Conservation (phyloP, 2,888 invertebrate species). For the Eristalis arbustorum region DNA sequence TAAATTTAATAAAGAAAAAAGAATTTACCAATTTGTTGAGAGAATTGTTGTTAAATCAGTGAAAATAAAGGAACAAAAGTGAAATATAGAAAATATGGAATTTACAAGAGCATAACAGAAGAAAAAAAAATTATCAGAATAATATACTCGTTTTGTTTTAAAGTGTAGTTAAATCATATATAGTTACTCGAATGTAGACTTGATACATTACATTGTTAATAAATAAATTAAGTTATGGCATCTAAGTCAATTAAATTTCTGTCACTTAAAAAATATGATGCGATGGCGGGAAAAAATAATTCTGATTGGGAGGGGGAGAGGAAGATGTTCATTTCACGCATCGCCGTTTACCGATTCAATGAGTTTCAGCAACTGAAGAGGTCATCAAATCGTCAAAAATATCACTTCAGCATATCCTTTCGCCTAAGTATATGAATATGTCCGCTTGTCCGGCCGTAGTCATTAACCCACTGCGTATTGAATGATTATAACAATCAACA, state of each 20-base stretch:
- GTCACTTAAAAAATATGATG: conserved; percentile 62
- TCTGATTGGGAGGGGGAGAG: conserved; percentile 17
- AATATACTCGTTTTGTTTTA: conserved; percentile 14
- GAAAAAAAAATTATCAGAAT: conserved; percentile 11
- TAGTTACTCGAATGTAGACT: conserved; percentile 18
- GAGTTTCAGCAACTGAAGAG: conserved; percentile 17
- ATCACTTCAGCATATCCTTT: conserved; percentile 45
- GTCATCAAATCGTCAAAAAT: conserved; percentile 32
- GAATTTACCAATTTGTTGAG: conserved; percentile 40
- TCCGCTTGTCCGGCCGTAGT: conserved; percentile 27
- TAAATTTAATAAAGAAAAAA: conserved; percentile 68
- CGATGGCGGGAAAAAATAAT: conserved; percentile 22
- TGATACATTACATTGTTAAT: conserved; percentile 47
- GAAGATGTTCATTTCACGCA: conserved; percentile 10
- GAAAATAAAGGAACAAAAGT: conserved; percentile 1
- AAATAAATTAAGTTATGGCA: conserved; percentile 69
- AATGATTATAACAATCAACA: conserved; percentile 42
- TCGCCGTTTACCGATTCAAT: conserved; percentile 11
- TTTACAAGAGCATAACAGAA: conserved; percentile 4
- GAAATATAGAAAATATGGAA: conserved; percentile 20
- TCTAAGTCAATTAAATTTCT: conserved; percentile 38
- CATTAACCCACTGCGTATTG: conserved; percentile 46
- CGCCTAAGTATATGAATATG: neutral
- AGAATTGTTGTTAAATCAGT: conserved; percentile 21
- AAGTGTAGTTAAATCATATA: conserved; percentile 46